phyloP scores from a whole-genome alignment of 2,888 invertebrate genomes.

The Xestia rhomboidea region DNA sequence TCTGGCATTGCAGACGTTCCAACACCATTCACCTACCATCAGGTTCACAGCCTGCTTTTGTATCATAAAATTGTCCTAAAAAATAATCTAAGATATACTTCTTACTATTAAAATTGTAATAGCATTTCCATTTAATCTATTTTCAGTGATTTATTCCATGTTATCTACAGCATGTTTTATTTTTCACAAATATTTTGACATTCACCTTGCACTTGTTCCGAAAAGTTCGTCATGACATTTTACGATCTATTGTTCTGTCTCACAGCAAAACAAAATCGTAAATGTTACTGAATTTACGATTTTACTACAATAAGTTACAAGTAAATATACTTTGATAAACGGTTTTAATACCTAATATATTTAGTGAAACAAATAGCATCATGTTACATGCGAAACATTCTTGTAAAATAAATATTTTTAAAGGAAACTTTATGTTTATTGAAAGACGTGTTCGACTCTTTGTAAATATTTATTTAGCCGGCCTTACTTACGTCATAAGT shows the following conservation, averaged over 20 bases:
- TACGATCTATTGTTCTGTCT: not conserved
- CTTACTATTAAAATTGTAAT: not conserved
- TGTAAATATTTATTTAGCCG: slow-evolving; percentile 41
- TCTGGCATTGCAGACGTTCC: too few species aligned
- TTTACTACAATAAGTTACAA: not conserved
- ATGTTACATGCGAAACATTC: slow-evolving; percentile 13
- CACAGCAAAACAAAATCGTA: not conserved
- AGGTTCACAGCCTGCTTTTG: not conserved
- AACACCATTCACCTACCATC: too few species aligned
- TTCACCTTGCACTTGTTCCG: not conserved
- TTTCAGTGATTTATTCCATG: not conserved
- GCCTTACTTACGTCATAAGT: slow-evolving; percentile 25
- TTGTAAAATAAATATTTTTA: slow-evolving; percentile 48
- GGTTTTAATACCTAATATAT: slow-evolving; percentile 2
- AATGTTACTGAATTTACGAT: not conserved
- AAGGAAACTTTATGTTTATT: slow-evolving; percentile 27
- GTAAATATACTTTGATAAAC: not conserved
- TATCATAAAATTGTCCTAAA: too few species aligned
- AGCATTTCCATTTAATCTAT: not conserved
- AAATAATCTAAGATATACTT: not conserved
- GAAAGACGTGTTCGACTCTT: slow-evolving; percentile 15
- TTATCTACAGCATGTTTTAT: not conserved
- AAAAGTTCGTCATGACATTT: not conserved
- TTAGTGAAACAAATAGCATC: slow-evolving; percentile 19
- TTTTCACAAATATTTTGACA: not conserved